Percentiles rank a stretch among this genome's conserved stretches.
Conservation (phyloP, 2,113 vertebrate genomes). For the Equus quagga region DNA sequence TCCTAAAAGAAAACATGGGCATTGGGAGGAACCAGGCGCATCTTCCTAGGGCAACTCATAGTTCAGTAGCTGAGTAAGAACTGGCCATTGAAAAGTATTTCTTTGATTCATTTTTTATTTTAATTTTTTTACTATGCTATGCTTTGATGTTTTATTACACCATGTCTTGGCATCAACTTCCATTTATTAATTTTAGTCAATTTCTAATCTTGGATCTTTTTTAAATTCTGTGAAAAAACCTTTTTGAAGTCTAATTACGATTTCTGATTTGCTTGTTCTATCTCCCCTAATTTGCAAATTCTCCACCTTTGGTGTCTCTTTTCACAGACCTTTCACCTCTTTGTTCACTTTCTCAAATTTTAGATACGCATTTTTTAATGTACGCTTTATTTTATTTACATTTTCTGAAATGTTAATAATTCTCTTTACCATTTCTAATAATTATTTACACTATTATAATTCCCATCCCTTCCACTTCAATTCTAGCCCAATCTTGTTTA, state of each 20-base stretch:
- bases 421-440: background rate
- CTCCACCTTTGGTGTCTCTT: background rate
- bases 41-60: background rate
- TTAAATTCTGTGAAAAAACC: background rate
- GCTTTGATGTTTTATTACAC: background rate
- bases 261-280: background rate
- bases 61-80: background rate
- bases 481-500: background rate
- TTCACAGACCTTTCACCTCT: background rate
- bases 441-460: background rate
- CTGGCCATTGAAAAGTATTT: background rate
- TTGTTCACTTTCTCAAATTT: background rate
- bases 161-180: background rate
- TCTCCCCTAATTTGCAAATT: background rate
- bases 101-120: constrained; percentile 1
- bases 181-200: constrained; percentile 37
- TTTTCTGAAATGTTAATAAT: constrained; percentile 27
- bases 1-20: background rate
- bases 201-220: background rate
- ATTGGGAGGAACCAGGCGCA: background rate
- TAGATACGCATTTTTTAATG: background rate
- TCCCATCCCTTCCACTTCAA: background rate
- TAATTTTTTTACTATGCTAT: background rate
- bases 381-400: background rate
- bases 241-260: background rate